phyloP scores from a whole-genome alignment of 2,888 invertebrate species.

The Caradrina kadenii region DNA sequence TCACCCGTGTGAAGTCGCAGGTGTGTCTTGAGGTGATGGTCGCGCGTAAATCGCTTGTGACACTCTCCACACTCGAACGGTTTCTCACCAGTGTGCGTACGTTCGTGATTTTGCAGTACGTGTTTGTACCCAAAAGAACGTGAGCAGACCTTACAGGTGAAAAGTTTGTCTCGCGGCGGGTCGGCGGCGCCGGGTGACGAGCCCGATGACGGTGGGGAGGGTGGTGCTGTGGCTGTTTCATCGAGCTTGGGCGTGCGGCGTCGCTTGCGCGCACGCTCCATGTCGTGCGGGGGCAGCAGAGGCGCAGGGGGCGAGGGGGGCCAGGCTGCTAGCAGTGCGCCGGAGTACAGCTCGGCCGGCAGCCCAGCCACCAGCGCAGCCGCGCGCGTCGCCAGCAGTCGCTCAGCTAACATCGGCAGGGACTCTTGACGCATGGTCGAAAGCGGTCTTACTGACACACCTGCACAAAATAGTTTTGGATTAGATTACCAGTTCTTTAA shows the following conservation, averaged over 20 bases:
- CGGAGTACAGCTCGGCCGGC: constrained; percentile 92
- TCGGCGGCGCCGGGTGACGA: constrained; percentile 87
- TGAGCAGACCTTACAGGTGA: constrained; percentile 96
- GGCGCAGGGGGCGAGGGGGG: constrained; percentile 90
- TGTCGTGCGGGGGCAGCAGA: constrained; percentile 86
- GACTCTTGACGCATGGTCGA: constrained; percentile 88
- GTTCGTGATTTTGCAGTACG: constrained; percentile 97
- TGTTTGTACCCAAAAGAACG: constrained; percentile 98
- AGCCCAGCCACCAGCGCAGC: constrained; percentile 90
- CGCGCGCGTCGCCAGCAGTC: constrained; percentile 89
- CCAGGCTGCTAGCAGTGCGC: constrained; percentile 91
- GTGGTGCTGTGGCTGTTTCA: constrained; percentile 78
- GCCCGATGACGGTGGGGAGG: constrained; percentile 87
- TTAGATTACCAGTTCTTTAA: constrained; percentile 5
- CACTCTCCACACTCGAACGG: constrained; percentile 98
- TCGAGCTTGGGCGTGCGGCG: constrained; percentile 87
- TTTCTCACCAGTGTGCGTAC: constrained; percentile 98
- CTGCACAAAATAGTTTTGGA: constrained; percentile 69
- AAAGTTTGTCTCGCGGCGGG: constrained; percentile 94
- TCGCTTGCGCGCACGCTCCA: constrained; percentile 86
- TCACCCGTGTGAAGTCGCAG: constrained; percentile 98
- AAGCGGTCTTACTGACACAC: constrained; percentile 88
- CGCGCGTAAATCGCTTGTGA: constrained; percentile 97
- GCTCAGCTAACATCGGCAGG: constrained; percentile 87
- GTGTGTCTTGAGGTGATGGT: constrained; percentile 98